These are phyloP conservation scores for Gonatopus flavifemur DNA, from an alignment of 1,140 invertebrate species.

Conservation along the genomic window DNA sequence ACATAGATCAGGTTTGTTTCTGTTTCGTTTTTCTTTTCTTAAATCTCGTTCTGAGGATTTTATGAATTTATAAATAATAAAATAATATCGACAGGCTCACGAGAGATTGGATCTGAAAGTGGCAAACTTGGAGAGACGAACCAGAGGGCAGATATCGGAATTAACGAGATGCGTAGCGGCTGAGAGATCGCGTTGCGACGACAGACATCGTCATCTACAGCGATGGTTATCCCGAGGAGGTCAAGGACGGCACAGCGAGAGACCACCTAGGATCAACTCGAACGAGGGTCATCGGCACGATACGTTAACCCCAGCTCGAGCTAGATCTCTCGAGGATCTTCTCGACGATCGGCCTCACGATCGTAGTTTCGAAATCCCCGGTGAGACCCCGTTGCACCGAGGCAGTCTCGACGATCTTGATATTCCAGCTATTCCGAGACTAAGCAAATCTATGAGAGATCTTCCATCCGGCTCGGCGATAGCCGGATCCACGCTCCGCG, in stretches of 20 bases:
- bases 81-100: too few relatives aligned
- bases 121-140: constrained; percentile 76
- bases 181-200: constrained; percentile 66
- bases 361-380: constrained; percentile 39
- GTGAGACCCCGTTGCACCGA: constrained; percentile 35
- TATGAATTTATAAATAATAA: too few relatives aligned
- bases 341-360: constrained; percentile 51
- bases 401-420: constrained; percentile 63
- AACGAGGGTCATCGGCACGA: constrained; percentile 12
- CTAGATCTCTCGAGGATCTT: constrained; percentile 47
- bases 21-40: too few relatives aligned
- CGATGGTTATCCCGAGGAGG: constrained; percentile 67
- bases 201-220: constrained; percentile 67
- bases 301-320: constrained; percentile 24
- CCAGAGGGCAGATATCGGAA: constrained; percentile 75
- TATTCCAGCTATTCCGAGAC: constrained; percentile 53
- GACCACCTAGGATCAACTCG: constrained; percentile 48
- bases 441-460: constrained; percentile 43
- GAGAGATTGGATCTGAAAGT: constrained; percentile 80
- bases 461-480: constrained; percentile 31
- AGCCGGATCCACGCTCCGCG: constrained; percentile 28
- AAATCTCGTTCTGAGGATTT: too few relatives aligned
- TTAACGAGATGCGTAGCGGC: constrained; percentile 67
- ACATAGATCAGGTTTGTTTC: constrained; percentile 79
- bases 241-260: constrained; percentile 63